Conservation (phyloP, 2,888 invertebrate species). For the Linnaemya vulpina region DNA sequence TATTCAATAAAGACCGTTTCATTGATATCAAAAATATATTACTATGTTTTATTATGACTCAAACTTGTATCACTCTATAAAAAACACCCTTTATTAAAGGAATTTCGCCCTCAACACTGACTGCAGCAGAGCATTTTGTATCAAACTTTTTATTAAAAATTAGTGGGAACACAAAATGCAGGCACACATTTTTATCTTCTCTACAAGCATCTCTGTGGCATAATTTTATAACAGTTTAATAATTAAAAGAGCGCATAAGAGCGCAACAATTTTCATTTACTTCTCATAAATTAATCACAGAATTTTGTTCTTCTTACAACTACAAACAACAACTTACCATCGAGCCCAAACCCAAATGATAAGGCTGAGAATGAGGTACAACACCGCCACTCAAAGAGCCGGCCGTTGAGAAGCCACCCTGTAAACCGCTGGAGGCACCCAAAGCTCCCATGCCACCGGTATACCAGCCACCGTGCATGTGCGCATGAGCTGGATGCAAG, state of each 20-base stretch:
- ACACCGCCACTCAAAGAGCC: slow-evolving; percentile 86
- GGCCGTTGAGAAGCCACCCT: slow-evolving; percentile 86
- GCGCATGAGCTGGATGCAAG: slow-evolving; percentile 85
- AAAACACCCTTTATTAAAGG: too few relatives aligned
- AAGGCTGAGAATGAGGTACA: slow-evolving; percentile 87
- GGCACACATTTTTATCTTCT: background rate
- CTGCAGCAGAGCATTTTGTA: too few relatives aligned
- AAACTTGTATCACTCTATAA: too few relatives aligned
- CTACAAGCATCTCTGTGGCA: background rate
- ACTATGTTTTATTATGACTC: too few relatives aligned
- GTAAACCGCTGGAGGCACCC: slow-evolving; percentile 85
- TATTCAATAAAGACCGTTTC: too few relatives aligned
- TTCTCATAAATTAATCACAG: background rate
- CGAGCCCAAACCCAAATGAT: slow-evolving; percentile 87
- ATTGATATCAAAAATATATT: too few relatives aligned
- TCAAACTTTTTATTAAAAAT: too few relatives aligned
- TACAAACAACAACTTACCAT: slow-evolving; percentile 84
- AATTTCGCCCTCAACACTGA: too few relatives aligned
- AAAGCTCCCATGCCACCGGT: slow-evolving; percentile 85
- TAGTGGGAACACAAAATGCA: too few relatives aligned
- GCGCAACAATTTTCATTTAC: background rate
- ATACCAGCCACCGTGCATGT: slow-evolving; percentile 88
- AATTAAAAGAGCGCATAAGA: background rate
- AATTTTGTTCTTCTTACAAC: too few relatives aligned
- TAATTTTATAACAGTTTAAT: too few relatives aligned